Evolutionary conservation across 92 coral and sea anemone genomes (phyloP).

Genomic region (Epizoanthus illoricatus): DNA sequence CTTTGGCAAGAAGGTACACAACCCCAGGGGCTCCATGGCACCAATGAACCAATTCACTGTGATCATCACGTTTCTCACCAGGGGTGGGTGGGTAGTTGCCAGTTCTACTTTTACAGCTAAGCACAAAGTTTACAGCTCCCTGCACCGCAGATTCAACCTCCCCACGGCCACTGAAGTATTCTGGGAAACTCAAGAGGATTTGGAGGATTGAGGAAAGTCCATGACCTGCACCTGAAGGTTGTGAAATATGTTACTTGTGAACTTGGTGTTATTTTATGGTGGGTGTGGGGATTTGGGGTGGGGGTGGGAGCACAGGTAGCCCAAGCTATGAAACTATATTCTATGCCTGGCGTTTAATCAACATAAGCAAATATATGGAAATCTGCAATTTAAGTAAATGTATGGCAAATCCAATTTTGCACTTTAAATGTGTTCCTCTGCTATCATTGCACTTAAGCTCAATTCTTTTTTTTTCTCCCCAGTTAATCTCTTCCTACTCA

Average conservation of each 20-base stretch:
- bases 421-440: too few relatives aligned
- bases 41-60: conserved; percentile 85
- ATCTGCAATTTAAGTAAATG: too few relatives aligned
- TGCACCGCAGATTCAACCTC: conserved; percentile 68
- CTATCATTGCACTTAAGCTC: too few relatives aligned
- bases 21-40: conserved; percentile 99
- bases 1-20: conserved; percentile 86
- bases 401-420: too few relatives aligned
- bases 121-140: conserved; percentile 67
- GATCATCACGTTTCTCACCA: conserved; percentile 52
- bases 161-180: conserved; percentile 55
- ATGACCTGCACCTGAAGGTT: conserved; percentile 82
- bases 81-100: conserved; percentile 88
- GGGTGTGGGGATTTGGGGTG: too few relatives aligned
- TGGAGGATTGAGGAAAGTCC: conserved; percentile 87
- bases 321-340: too few relatives aligned
- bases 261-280: background rate
- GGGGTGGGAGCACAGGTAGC: too few relatives aligned
- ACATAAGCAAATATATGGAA: too few relatives aligned
- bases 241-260: background rate
- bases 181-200: conserved; percentile 80
- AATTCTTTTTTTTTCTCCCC: too few relatives aligned
- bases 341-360: too few relatives aligned
- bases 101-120: conserved; percentile 62
- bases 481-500: too few relatives aligned